phyloP scores from a whole-genome alignment of 2,888 invertebrate species.

The Bellardia pandia region DNA sequence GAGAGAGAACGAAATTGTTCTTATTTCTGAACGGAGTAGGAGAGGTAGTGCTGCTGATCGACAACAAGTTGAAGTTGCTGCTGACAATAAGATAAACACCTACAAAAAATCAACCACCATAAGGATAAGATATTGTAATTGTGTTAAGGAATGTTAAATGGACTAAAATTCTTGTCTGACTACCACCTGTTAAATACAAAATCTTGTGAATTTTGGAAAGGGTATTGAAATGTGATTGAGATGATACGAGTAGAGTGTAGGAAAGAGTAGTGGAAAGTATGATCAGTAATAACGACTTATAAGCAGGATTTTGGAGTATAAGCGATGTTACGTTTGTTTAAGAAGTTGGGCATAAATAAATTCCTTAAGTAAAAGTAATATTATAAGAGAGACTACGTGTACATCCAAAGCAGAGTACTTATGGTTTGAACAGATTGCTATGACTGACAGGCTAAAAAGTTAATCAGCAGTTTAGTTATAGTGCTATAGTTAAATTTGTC shows the following conservation, averaged over 20 bases:
- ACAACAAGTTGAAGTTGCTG: conserved; percentile 72
- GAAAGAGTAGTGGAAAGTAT: neutral
- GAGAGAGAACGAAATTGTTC: neutral
- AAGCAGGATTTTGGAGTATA: no score
- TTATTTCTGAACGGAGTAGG: neutral
- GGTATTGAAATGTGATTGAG: conserved; percentile 11
- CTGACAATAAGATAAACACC: conserved; percentile 68
- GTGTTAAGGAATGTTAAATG: conserved; percentile 33
- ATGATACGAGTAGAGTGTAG: neutral
- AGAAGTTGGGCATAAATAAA: no score
- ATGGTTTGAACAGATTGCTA: no score
- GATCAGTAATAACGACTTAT: conserved; percentile 5
- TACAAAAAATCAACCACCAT: conserved; percentile 68
- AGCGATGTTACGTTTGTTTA: no score
- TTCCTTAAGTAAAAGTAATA: no score
- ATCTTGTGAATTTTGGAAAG: conserved; percentile 26
- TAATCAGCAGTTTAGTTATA: no score
- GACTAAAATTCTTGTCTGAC: conserved; percentile 35
- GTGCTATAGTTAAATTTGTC: no score
- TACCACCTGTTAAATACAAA: conserved; percentile 64
- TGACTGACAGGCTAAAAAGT: no score
- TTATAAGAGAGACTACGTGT: no score
- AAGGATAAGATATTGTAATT: conserved; percentile 38
- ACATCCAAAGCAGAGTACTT: no score
- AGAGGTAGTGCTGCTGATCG: conserved; percentile 36